Evolutionary conservation across 2,113 vertebrate species (phyloP).

Genomic region (Cynopterus brachyotis): DNA sequence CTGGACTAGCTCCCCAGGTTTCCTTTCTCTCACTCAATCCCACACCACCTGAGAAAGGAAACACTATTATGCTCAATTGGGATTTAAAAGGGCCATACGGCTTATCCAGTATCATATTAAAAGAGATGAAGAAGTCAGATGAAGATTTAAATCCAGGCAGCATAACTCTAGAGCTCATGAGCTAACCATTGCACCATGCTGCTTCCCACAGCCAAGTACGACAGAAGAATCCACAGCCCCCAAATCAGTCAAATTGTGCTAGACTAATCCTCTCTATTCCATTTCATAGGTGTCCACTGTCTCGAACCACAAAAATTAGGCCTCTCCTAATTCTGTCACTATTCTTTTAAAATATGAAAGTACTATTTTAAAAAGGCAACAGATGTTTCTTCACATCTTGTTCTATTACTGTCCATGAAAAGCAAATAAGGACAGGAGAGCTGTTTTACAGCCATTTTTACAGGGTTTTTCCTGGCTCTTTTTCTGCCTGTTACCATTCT

Average conservation of each 20-base stretch:
- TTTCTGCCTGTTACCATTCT: not conserved
- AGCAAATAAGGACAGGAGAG: conserved; percentile 31
- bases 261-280: not conserved
- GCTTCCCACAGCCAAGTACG: not conserved
- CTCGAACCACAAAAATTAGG: conserved; percentile 33
- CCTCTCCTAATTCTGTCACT: conserved; percentile 57
- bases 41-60: not conserved
- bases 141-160: not conserved
- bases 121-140: not conserved
- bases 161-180: not conserved
- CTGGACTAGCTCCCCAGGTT: not conserved
- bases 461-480: not conserved
- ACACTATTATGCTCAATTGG: too few species aligned
- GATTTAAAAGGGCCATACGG: not conserved
- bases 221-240: not conserved
- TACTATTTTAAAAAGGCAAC: conserved; percentile 67
- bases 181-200: not conserved
- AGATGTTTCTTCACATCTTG: conserved; percentile 71
- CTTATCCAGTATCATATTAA: not conserved
- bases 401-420: conserved; percentile 56
- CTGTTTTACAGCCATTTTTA: not conserved
- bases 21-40: not conserved
- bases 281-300: not conserved
- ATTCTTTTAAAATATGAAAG: conserved; percentile 72
- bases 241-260: not conserved